Evolutionary conservation across 2,888 invertebrate species (phyloP).

Genomic region (Chloroclystis v-ata): DNA sequence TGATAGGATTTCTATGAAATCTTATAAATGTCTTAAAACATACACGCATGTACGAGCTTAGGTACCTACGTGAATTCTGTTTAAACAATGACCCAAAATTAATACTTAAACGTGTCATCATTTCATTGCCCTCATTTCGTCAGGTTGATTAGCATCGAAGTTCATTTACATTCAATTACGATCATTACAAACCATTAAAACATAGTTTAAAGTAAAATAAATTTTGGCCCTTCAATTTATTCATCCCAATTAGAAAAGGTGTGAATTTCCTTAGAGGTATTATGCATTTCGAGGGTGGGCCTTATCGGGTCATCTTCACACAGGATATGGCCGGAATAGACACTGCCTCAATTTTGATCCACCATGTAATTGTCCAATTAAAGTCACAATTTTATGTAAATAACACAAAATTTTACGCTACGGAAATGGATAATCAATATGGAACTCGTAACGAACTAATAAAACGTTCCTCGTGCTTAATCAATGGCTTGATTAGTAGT

Average conservation of each 20-base stretch:
- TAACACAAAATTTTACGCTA: constrained; percentile 28
- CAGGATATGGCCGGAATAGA: constrained; percentile 64
- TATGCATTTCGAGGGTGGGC: constrained; percentile 64
- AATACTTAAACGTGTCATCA: background rate
- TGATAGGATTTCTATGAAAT: too few species aligned
- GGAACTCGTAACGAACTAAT: constrained; percentile 21
- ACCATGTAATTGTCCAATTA: constrained; percentile 75
- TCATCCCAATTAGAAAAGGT: constrained; percentile 72
- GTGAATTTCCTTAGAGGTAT: constrained; percentile 68
- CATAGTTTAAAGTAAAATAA: constrained; percentile 27
- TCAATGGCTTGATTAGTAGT: constrained; percentile 1
- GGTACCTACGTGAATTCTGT: too few species aligned
- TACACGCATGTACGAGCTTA: too few species aligned
- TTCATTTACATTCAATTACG: constrained; percentile 1
- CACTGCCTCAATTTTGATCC: constrained; percentile 48
- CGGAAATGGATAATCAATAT: constrained; percentile 23
- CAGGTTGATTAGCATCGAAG: background rate
- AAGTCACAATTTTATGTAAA: constrained; percentile 70
- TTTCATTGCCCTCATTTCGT: background rate
- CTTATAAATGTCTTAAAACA: too few species aligned
- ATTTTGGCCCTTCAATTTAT: constrained; percentile 55
- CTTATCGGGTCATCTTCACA: constrained; percentile 61
- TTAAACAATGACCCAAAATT: too few species aligned
- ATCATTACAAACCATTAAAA: constrained; percentile 9
- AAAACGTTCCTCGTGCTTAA: constrained; percentile 3